Conservation (phyloP, 2,113 vertebrate species). For the Festucalex cinctus region DNA sequence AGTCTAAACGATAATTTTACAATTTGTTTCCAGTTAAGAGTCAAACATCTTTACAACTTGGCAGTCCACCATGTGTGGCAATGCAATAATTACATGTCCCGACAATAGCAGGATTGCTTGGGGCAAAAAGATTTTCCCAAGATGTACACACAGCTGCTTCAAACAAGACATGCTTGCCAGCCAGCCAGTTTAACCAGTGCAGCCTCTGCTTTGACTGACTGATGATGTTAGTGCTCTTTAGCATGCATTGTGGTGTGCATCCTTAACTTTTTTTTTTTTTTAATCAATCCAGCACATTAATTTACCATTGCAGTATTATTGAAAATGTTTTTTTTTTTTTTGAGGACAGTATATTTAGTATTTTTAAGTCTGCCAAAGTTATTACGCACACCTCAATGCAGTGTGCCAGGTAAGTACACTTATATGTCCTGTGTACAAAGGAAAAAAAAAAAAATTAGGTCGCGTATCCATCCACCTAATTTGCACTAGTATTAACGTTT, state of each 20-base stretch:
- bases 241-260: constrained; percentile 20
- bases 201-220: constrained; percentile 55
- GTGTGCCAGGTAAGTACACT: neutral
- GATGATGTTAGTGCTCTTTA: neutral
- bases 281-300: neutral
- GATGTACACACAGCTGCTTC: constrained; percentile 63
- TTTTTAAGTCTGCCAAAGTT: neutral
- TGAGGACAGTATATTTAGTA: neutral
- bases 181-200: constrained; percentile 38
- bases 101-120: neutral
- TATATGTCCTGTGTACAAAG: neutral
- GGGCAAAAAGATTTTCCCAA: neutral
- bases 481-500: neutral
- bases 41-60: too few relatives aligned
- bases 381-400: constrained; percentile 27
- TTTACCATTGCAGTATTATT: neutral
- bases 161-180: constrained; percentile 47
- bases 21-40: neutral
- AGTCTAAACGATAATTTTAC: too few relatives aligned
- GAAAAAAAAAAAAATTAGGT: neutral
- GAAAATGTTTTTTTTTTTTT: neutral
- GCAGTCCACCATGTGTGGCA: neutral
- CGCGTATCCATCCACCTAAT: neutral
- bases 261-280: neutral
- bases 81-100: neutral